Evolutionary conservation across 2,888 invertebrate species (phyloP), one percentile per base, ranked within the genome.

Genomic region (Amphipyra tragopoginis): DNA sequence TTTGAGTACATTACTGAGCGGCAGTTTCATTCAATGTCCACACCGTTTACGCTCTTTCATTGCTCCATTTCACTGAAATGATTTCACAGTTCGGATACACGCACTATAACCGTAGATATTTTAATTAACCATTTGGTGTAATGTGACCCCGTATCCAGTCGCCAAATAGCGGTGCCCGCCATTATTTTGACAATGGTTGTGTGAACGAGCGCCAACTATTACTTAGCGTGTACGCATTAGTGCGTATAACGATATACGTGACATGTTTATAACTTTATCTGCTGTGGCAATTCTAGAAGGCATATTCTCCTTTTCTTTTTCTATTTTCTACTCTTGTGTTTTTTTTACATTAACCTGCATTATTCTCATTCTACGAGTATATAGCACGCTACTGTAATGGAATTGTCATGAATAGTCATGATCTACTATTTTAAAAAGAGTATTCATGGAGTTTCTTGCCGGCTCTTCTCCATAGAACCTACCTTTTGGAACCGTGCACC

Each of bases 81-180:
- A 80, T 80, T 75, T 80, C 81, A 65, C 79, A 75, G 75, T 73
- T 75, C 77, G 72, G 75, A 72, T 75, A 75, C 80, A 72, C 60
- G 63, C 66, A 71, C 75, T 77, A 75, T 70, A 67, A 66, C 53
- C 53, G 65, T 76, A 71, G 69, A 79, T 78, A 80, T 79, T 83
- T 83, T 83, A 83, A 82, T 82, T 82, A 80, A 81, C 79, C 68
- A 75, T 79, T 80, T 60, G 63, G 68, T 74, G 77, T 79, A 81
- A 76, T 79, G 80, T 68, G 72, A 66, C 72, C 62, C 59, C 61
- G 55, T 66, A 72, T 70, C 61, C 76, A 75, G 71, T 71, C 54
- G 66, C 70, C 75, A 78, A 79, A 79, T 77, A 64, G 80, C 65
- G 64, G 63, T 26, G 51, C 51, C 60, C 56, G 48, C 64, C 62